Evolutionary conservation across 2,888 invertebrate species (phyloP).

Genomic region (Hydraecia micacea): DNA sequence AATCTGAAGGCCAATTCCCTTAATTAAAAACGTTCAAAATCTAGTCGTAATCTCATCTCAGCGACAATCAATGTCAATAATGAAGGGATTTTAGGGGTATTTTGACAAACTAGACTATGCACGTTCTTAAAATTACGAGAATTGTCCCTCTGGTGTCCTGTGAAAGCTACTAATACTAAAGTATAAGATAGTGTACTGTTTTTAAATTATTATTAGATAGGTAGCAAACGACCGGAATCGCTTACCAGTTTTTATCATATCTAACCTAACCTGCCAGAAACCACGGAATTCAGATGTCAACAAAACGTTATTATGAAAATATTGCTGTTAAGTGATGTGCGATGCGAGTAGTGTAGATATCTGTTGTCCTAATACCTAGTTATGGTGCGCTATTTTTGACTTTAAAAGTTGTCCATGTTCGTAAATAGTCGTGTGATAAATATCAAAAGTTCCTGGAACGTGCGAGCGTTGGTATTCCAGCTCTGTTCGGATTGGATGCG

Average conservation of each 20-base stretch:
- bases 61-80: no score
- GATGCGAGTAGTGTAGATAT: background rate
- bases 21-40: no score
- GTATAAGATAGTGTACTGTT: background rate
- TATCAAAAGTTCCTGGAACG: slow-evolving; percentile 67
- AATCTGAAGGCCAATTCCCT: background rate
- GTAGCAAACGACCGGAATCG: background rate
- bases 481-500: slow-evolving; percentile 64
- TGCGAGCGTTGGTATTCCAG: slow-evolving; percentile 65
- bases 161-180: background rate
- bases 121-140: no score
- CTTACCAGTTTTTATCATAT: background rate
- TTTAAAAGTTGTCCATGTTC: slow-evolving; percentile 43
- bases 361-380: background rate
- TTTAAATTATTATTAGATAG: background rate
- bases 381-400: slow-evolving; percentile 15
- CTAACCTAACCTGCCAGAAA: background rate
- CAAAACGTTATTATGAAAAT: background rate
- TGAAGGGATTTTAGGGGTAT: no score
- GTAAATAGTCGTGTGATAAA: slow-evolving; percentile 65
- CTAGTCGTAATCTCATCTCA: no score
- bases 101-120: background rate
- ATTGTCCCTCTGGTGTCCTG: no score
- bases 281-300: background rate
- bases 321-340: background rate